A percentile compares a stretch with the other conserved stretches of the same genome.
phyloP scores from a whole-genome alignment of 2,113 vertebrate species.

The Balaeniceps rex region DNA sequence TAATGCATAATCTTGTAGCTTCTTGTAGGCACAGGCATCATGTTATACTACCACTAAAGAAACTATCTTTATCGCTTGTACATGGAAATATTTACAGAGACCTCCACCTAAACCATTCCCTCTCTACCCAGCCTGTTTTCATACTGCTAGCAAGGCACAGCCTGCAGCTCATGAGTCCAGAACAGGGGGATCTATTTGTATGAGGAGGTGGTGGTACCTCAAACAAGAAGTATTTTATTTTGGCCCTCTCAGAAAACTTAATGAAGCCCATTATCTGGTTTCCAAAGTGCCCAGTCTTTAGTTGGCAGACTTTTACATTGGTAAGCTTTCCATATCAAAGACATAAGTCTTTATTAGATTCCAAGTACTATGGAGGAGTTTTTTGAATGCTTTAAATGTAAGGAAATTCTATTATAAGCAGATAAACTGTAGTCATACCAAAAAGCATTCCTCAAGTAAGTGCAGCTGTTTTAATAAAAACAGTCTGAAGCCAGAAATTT shows the following conservation, averaged over 20 bases:
- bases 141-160: background rate
- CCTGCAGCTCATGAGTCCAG: background rate
- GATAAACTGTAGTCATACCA: background rate
- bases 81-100: background rate
- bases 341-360: background rate
- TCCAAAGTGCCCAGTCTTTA: background rate
- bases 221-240: background rate
- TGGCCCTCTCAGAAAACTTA: background rate
- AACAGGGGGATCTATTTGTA: background rate
- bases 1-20: background rate
- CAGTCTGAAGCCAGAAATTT: background rate
- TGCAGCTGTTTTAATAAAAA: background rate
- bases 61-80: background rate
- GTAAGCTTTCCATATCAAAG: background rate
- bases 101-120: background rate
- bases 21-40: background rate
- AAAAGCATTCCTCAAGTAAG: background rate
- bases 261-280: background rate
- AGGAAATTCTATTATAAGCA: background rate
- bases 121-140: background rate
- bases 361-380: background rate
- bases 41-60: background rate
- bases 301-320: background rate
- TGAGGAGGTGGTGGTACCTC: background rate
- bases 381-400: background rate